Base-by-base conservation (phyloP, 2,113 vertebrate genomes). In the Rissa tridactyla region DNA sequence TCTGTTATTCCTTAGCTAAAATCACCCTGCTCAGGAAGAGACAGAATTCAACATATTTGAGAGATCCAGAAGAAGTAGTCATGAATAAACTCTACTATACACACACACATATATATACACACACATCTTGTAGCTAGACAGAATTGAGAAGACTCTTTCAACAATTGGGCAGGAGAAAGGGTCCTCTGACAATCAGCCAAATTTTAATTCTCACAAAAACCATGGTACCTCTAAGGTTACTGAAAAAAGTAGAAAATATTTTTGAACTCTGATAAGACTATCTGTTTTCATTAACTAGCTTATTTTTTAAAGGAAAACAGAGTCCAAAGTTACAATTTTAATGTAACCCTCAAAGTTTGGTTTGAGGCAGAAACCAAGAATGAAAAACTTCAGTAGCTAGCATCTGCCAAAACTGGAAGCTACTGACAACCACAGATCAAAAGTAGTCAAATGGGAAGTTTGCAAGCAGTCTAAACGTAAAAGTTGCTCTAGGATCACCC, bases 361-460 rank as follows among this genome's bases (percentile, higher is more conserved):
- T 70, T 94, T 90, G 65, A 96, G 82, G 69, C 51, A 9, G 60
- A 92, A 79, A 94, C 15, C 25, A 68, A 70, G 38, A 94, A 80
- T 9, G 36, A 58, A 88, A 95, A 92, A 54, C 51, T 86, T 85
- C 46, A 27, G 7, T 22, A 90, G 65, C 54, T 65, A 36, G 7
- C 22, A 64, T 64, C 65, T 68, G 51, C 75, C 86, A 80, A 90
- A 92, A 96, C 82, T 95, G 80, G 40, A 88, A 81, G 57, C 27
- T 91, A 60, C 54, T 85, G 84, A 94, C 55, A 96, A 89, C 44
- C 42, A 51, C 25, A 72, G 82, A 78, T 86, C 82, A 86, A 91
- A 94, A 88, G 73, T 57, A 94, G 29, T 25, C 34, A 91, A 95
- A n/a, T 11, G 5, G 25, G 27, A 96, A 84, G 61, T 52, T 34